phyloP scores from a whole-genome alignment of 2,113 vertebrate genomes.

The Rana temporaria region DNA sequence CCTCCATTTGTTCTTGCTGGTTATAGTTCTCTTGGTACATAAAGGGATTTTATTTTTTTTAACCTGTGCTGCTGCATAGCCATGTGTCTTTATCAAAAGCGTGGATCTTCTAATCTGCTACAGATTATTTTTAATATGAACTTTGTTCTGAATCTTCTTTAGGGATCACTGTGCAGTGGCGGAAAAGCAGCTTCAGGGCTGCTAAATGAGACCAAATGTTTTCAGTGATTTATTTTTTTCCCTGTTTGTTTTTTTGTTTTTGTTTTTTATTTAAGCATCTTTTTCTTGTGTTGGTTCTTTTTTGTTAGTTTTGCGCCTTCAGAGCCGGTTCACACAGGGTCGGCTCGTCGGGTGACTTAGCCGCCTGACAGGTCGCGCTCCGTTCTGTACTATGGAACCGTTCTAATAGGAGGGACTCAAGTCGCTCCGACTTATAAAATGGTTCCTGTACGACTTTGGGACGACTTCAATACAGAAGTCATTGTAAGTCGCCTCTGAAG shows the following conservation, averaged over 20 bases:
- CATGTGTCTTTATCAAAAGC: neutral
- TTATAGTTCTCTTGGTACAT: too few species aligned
- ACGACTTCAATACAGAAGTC: too few species aligned
- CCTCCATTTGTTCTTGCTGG: neutral
- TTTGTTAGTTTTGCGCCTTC: conserved; percentile 63
- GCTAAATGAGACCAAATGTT: conserved; percentile 33
- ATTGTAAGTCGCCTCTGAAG: too few species aligned
- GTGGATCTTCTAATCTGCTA: neutral
- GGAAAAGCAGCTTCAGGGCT: conserved; percentile 8
- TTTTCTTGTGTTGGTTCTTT: conserved; percentile 59
- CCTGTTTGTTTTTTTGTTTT: too few species aligned
- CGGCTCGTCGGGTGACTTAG: too few species aligned
- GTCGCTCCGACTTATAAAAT: too few species aligned
- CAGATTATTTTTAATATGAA: conserved; percentile 13
- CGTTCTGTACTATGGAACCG: too few species aligned
- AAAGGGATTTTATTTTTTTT: conserved; percentile 22
- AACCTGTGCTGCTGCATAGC: neutral
- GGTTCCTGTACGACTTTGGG: too few species aligned
- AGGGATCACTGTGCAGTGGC: conserved; percentile 17
- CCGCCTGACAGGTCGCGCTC: too few species aligned
- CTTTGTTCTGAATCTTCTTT: neutral
- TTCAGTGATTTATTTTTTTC: neutral
- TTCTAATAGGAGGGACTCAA: too few species aligned
- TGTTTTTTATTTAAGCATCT: conserved; percentile 31
- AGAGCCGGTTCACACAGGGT: too few species aligned